A percentile compares a stretch with the other conserved stretches of the same genome.
phyloP scores from a whole-genome alignment of 2,113 vertebrate species.

The Philantomba maxwellii region DNA sequence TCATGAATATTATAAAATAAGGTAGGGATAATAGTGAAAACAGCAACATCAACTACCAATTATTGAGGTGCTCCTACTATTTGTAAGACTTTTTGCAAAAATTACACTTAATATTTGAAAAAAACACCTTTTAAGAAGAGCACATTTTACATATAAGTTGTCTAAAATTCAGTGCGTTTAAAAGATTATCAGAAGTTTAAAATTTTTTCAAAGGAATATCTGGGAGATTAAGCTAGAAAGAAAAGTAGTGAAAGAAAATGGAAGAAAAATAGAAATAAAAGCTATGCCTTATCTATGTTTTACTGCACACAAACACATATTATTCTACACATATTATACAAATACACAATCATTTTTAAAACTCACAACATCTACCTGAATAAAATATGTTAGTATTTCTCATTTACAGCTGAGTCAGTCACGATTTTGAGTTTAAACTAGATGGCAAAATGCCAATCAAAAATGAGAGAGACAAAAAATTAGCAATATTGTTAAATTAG shows the following conservation, averaged over 20 bases:
- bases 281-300: background rate
- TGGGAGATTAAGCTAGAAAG: background rate
- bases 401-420: background rate
- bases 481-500: background rate
- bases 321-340: background rate
- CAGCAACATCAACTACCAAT: background rate
- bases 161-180: background rate
- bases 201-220: background rate
- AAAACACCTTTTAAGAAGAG: background rate
- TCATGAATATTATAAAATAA: background rate
- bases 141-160: background rate
- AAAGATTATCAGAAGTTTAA: background rate
- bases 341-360: background rate
- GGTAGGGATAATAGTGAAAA: background rate
- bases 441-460: background rate
- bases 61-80: background rate
- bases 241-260: background rate
- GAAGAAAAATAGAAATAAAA: background rate
- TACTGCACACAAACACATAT: background rate
- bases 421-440: background rate
- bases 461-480: background rate
- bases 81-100: background rate
- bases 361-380: background rate
- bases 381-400: background rate
- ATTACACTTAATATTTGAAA: background rate